Conservation (phyloP, 2,888 invertebrate species). For the Scaptomyza cyrtandrae region DNA sequence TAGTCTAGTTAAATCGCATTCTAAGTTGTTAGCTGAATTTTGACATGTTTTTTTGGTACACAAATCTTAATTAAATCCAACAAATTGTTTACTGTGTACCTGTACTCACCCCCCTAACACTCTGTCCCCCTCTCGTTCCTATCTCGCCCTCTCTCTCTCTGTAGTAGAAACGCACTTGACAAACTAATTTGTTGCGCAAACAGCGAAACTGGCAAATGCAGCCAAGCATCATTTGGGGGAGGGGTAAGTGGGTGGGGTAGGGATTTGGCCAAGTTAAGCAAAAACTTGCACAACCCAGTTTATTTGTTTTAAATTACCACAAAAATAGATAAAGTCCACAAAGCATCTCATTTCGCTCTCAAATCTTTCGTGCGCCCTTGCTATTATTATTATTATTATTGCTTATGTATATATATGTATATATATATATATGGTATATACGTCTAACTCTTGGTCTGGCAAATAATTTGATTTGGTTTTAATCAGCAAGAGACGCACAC, state of each 20-base stretch:
- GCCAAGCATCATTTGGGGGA: constrained; percentile 37
- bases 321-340: constrained; percentile 76
- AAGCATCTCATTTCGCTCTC: neutral
- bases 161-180: constrained; percentile 65
- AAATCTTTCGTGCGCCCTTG: constrained; percentile 25
- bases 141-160: neutral
- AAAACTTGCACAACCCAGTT: constrained; percentile 44
- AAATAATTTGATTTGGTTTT: constrained; percentile 85
- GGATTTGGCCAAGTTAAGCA: constrained; percentile 58
- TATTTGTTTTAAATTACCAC: constrained; percentile 82
- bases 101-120: neutral
- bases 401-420: constrained; percentile 1
- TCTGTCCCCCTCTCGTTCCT: neutral
- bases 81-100: neutral
- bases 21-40: neutral
- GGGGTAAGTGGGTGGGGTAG: constrained; percentile 23
- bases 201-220: constrained; percentile 54
- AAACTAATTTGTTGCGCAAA: constrained; percentile 77
- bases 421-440: neutral
- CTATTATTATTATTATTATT: constrained; percentile 38
- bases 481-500: constrained; percentile 76
- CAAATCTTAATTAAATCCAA: neutral
- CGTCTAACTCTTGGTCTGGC: constrained; percentile 66
- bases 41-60: neutral
- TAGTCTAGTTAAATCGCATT: too few relatives aligned